Conservation (phyloP, 2,113 vertebrate genomes). For the Bagarius yarrelli region DNA sequence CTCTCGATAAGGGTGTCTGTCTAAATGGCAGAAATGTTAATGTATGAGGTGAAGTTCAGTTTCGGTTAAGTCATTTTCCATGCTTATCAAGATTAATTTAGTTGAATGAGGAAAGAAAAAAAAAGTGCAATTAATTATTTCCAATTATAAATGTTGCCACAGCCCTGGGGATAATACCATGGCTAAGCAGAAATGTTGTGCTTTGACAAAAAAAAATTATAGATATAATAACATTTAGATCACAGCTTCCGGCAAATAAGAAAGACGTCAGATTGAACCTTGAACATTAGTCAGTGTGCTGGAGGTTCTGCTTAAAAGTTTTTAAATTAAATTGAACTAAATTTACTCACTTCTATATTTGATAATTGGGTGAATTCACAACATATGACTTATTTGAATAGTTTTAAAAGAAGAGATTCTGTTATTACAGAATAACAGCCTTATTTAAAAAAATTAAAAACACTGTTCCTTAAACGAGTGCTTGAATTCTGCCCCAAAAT, state of each 20-base stretch:
- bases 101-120: neutral
- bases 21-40: too few species aligned
- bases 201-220: slow-evolving; percentile 15
- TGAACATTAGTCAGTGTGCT: neutral
- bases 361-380: neutral
- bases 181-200: slow-evolving; percentile 11
- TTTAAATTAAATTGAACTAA: neutral
- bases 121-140: slow-evolving; percentile 23
- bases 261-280: neutral
- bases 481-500: too few species aligned
- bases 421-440: too few species aligned
- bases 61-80: slow-evolving; percentile 18
- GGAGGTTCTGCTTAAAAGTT: neutral
- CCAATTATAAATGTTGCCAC: neutral
- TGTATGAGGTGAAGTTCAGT: neutral
- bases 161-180: slow-evolving; percentile 12
- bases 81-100: slow-evolving; percentile 34
- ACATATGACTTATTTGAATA: neutral
- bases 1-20: too few species aligned
- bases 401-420: too few species aligned
- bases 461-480: too few species aligned
- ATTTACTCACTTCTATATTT: neutral
- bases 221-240: slow-evolving; percentile 23
- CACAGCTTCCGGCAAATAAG: neutral
- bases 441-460: too few species aligned